Percentiles rank a stretch among this genome's conserved stretches.
These are phyloP conservation scores for Saccopteryx leptura DNA, from an alignment of 2,113 vertebrate genomes.

Conservation along the genomic window DNA sequence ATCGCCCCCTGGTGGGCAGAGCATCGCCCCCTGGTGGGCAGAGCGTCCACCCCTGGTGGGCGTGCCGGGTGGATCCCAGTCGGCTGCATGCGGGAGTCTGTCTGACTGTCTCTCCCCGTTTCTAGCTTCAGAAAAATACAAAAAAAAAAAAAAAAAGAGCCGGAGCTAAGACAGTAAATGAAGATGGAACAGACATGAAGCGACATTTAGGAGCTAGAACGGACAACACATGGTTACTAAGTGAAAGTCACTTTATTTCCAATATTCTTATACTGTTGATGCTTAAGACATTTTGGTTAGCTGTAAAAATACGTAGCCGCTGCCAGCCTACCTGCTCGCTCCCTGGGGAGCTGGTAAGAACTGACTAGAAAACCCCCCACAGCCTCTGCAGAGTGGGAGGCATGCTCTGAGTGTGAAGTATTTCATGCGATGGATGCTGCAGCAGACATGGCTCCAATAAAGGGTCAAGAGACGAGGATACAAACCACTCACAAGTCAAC, in stretches of 20 bases:
- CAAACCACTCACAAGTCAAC: background rate
- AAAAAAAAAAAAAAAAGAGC: background rate
- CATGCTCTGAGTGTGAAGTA: background rate
- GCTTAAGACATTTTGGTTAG: background rate
- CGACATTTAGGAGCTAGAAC: background rate
- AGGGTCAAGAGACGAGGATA: background rate
- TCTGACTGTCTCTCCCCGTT: too few relatives aligned
- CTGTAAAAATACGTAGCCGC: background rate
- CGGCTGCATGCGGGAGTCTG: too few relatives aligned
- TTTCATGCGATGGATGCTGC: background rate
- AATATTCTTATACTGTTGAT: background rate
- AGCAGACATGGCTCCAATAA: background rate
- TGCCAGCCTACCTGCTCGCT: background rate
- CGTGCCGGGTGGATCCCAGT: too few relatives aligned
- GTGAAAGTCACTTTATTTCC: slow-evolving; percentile 1
- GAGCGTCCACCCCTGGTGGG: too few relatives aligned
- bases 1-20: too few relatives aligned
- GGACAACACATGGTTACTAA: background rate
- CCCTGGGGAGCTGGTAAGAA: background rate
- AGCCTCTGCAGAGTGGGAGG: background rate
- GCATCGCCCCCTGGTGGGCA: too few relatives aligned
- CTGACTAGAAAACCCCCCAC: background rate
- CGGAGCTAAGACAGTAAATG: background rate
- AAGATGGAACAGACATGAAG: background rate
- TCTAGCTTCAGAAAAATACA: too few relatives aligned